Evolutionary conservation across 1,140 invertebrate species (phyloP).

Genomic region (Trachymyrmex septentrionalis): DNA sequence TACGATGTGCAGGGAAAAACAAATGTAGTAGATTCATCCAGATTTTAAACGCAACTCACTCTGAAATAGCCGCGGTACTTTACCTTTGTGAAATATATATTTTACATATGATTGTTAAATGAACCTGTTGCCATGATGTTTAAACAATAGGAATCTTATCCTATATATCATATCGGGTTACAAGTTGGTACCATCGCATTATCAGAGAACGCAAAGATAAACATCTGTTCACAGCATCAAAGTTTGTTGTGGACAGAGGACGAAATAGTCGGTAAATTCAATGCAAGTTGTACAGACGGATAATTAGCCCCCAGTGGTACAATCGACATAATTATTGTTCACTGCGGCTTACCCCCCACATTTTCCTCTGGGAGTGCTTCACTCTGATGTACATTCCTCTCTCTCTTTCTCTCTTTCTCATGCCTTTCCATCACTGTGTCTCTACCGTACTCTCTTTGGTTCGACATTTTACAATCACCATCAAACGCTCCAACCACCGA

Average conservation of each 20-base stretch:
- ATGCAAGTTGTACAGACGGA: slow-evolving; percentile 69
- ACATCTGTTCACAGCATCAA: slow-evolving; percentile 70
- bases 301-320: slow-evolving; percentile 76
- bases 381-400: background rate
- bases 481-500: slow-evolving; percentile 64
- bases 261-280: slow-evolving; percentile 65
- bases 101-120: slow-evolving; percentile 7
- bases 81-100: slow-evolving; percentile 13
- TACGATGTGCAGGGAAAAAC: background rate
- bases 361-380: slow-evolving; percentile 27
- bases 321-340: slow-evolving; percentile 80
- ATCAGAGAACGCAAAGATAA: slow-evolving; percentile 70
- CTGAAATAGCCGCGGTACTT: background rate
- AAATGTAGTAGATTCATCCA: background rate
- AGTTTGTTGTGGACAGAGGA: slow-evolving; percentile 65
- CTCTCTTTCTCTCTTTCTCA: slow-evolving; percentile 37
- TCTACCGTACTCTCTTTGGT: slow-evolving; percentile 8
- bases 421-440: background rate
- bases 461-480: slow-evolving; percentile 70
- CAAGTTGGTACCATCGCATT: slow-evolving; percentile 61
- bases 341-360: slow-evolving; percentile 50
- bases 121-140: background rate
- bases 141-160: background rate
- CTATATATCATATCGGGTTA: slow-evolving; percentile 26
- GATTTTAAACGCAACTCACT: background rate